Base-by-base conservation (phyloP, 2,797 vertebrate genomes). In the Ambastaia sidthimunki region DNA sequence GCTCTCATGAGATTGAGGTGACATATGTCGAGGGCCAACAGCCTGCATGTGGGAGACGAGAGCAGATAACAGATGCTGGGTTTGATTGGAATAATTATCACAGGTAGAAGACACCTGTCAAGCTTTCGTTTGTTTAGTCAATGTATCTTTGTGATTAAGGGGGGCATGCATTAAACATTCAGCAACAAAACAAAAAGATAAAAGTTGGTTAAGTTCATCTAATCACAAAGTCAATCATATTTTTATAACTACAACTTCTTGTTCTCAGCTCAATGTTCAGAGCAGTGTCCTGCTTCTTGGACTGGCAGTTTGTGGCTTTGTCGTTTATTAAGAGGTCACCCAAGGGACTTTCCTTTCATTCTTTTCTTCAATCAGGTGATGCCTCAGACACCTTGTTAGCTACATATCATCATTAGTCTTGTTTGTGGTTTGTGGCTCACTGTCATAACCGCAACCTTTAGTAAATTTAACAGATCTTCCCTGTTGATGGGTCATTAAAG, bases 331-430 rank as follows among this genome's bases (percentile, higher is more conserved):
- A 60, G 78, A 67, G 15, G 11, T 47, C 50, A 83, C 69, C 50
- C 72, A 21, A 48, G 67, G 76, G 84, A 55, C 89, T 82, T 74
- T 67, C 83, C 57, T 21, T 84, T 59, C 44, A 65, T 82, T 80
- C 87, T 90, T 90, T 91, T 85, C 82, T 84, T 73, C 82, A 80
- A 31, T 79, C 78, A 73, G 73, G 23, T 37, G 80, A 78, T 67
- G 68, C 81, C 75, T 84, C 68, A 80, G 67, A 80, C 66, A 86
- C 73, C 88, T 89, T 89, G 91, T 90, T 90, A 86, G 90, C 67
- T 86, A 88, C 88, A 91, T 88, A 89, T 88, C 71, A 91, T 89
- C 77, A 92, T 92, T 88, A 83, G 87, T 90, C 92, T 92, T 92
- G 92, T 91, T 90, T 93, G 92, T 90, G 90, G 89, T 91, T 90